A percentile compares a stretch with the other conserved stretches of the same genome.
Conservation (phyloP, 2,797 vertebrate genomes). For the Mallotus villosus region DNA sequence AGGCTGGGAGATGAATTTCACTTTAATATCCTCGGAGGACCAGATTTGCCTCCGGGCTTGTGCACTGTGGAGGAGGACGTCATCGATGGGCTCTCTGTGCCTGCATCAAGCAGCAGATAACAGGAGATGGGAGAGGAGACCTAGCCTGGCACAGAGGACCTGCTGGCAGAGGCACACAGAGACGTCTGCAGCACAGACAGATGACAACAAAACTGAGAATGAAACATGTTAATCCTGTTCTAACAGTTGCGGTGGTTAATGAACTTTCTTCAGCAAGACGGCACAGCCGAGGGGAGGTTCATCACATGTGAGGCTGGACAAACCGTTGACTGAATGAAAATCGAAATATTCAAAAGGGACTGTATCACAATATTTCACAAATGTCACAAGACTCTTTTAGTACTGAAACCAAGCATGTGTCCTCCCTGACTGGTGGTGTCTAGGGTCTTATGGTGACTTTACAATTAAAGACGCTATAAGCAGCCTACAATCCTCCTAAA, state of each 20-base stretch:
- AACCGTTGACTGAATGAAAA: not conserved
- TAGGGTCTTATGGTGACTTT: conserved; percentile 39
- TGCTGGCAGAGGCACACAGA: conserved; percentile 55
- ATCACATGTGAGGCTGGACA: not conserved
- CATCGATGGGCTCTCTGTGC: conserved; percentile 56
- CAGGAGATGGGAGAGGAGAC: conserved; percentile 34
- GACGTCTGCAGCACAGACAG: not conserved
- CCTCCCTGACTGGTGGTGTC: conserved; percentile 16
- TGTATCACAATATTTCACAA: too few species aligned
- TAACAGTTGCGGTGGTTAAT: not conserved
- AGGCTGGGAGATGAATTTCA: conserved; percentile 62
- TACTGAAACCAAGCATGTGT: not conserved
- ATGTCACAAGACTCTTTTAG: not conserved
- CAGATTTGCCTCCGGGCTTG: conserved; percentile 30
- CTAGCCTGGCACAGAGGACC: conserved; percentile 34
- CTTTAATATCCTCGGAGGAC: conserved; percentile 66
- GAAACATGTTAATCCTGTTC: too few species aligned
- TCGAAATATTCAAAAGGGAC: not conserved
- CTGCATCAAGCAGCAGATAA: conserved; percentile 61
- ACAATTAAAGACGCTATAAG: conserved; percentile 49
- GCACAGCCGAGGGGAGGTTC: not conserved
- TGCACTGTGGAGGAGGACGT: conserved; percentile 54
- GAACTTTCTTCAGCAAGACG: not conserved
- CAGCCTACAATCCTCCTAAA: conserved; percentile 56
- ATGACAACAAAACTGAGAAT: not conserved